Base-by-base conservation (phyloP, 1,140 invertebrate genomes). In the Aphis gossypii region DNA sequence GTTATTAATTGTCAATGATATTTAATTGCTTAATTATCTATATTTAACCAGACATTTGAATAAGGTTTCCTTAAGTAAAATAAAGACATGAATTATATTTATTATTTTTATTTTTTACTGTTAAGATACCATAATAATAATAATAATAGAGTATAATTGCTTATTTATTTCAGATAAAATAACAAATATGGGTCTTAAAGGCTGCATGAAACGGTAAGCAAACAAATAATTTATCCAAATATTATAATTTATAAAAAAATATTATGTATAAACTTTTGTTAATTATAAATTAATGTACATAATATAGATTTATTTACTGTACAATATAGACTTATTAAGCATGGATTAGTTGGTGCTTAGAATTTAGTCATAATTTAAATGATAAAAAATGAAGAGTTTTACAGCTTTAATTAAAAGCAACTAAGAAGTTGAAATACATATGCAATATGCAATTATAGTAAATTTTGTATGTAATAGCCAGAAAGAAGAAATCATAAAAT, bases 111-210 rank as follows among this genome's bases (percentile, higher is more conserved):
- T 76, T 68, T 68, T 76, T 76, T n/a, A 68, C 11, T 68, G 5
- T n/a, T 68, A n/a, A n/a, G 60, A 11, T n/a, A 76, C 60, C 60
- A 35, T 35, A 35, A 35, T 35, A 35, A 35, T 35, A 35, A 76
- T 60, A 30, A 60, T 76, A 4, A 76, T 76, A n/a, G 14, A 76
- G 60, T n/a, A 18, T 76, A 76, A 76, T 76, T n/a, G n/a, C 30
- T 41, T 84, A 41, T 84, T 84, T 84, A 84, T 84, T 84, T 84
- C 38, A 84, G 83, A 44, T 84, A 41, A 76, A 25, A 41, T 44
- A 84, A 3, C 38, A 41, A 44, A 84, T 41, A 84, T 84, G 83
- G 38, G 38, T 84, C 25, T 84, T 84, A 84, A 84, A 84, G 41
- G 83, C 41, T 84, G 83, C 38, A 44, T 84, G 35, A 84, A 84